Evolutionary conservation across 1,140 invertebrate species (phyloP), one percentile per base, ranked within the genome.

Genomic region (Bombus confusus): DNA sequence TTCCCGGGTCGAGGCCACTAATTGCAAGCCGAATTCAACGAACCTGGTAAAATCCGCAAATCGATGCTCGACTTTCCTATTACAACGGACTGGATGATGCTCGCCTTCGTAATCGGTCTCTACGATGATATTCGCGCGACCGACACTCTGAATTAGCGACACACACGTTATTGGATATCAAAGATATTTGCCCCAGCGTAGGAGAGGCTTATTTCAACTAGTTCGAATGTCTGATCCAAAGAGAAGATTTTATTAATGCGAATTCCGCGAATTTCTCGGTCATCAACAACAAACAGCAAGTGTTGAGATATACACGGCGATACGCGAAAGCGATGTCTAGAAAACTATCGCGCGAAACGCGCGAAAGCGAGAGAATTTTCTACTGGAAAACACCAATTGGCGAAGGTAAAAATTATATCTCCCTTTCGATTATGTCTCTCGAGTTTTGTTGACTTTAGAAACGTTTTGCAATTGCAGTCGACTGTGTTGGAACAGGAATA

Each of bases 21-120:
- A 84, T 84, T 69, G 73, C 74, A 39, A 62, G 3, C 62, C 76
- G n/a, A 85, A 73, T 73, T 68, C 52, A 77, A 47, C 64, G 68
- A 34, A 34, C 15, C 18, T 12, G 62, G 59, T 62, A 52, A 62
- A 80, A 71, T 59, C 64, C 68, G n/a, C 25, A 22, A 84, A 84
- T 78, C 43, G 73, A 78, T 39, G 37, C 74, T 52, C 37, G n/a
- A 37, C 15, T 78, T 78, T 69, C 39, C 81, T 66, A 34, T 47
- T 64, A 74, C 69, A 15, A 39, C 4, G 18, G 12, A 28, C 57
- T 74, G 43, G 41, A 59, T 41, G 28, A 69, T 80, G 31, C 22
- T 68, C 47, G 43, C 72, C 13, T 22, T 52, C 52, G 57, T 31
- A 3, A 62, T 62, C 75, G 3, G 47, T 39, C 34, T 25, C 22